phyloP scores from a whole-genome alignment of 2,888 invertebrate genomes.

The Conomelus anceps region DNA sequence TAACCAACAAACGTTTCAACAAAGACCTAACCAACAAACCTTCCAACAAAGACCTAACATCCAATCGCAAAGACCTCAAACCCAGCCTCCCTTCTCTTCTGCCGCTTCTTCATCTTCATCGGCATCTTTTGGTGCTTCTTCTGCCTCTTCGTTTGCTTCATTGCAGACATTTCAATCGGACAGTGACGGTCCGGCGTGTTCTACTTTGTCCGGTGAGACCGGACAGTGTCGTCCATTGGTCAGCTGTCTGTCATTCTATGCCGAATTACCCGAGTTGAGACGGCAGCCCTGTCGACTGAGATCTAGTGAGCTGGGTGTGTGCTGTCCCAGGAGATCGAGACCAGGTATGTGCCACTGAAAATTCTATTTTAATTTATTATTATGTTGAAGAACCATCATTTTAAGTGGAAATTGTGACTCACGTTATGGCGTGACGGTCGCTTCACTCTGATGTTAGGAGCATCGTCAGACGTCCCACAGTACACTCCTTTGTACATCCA shows the following conservation, averaged over 20 bases:
- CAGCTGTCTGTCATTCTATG: slow-evolving; percentile 40
- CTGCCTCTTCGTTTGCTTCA: slow-evolving; percentile 2
- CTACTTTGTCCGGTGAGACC: slow-evolving; percentile 34
- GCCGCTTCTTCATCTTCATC: slow-evolving; percentile 1
- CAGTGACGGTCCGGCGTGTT: slow-evolving; percentile 32
- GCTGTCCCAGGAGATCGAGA: slow-evolving; percentile 37
- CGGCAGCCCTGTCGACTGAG: slow-evolving; percentile 39
- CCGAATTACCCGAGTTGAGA: slow-evolving; percentile 39
- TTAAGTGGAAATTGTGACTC: too few relatives aligned
- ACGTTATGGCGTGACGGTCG: too few relatives aligned
- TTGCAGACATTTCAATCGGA: slow-evolving; percentile 12
- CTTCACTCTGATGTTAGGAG: too few relatives aligned
- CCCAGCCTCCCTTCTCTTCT: not conserved
- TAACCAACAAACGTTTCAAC: not conserved
- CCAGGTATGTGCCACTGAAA: not conserved
- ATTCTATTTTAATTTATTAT: not conserved
- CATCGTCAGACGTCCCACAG: too few relatives aligned
- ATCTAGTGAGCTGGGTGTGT: slow-evolving; percentile 39
- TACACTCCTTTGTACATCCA: too few relatives aligned
- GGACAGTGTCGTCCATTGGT: slow-evolving; percentile 40
- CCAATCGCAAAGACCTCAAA: not conserved
- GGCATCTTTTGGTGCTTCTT: not conserved
- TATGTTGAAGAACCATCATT: too few relatives aligned
- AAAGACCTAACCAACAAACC: not conserved
- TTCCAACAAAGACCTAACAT: not conserved